Conservation (phyloP, 2,888 invertebrate genomes). For the Drosophila ochracea region DNA sequence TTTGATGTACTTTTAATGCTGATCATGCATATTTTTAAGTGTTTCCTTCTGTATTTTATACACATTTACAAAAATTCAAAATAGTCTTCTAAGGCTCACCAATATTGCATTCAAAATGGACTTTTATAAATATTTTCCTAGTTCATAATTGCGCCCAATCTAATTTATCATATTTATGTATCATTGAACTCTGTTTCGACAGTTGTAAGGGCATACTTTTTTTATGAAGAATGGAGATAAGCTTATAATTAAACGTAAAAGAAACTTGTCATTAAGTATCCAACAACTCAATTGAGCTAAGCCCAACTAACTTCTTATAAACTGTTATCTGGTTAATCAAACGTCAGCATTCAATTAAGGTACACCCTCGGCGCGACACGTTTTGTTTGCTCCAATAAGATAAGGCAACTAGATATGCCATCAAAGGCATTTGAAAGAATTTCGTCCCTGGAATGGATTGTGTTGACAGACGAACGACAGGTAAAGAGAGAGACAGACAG, state of each 20-base stretch:
- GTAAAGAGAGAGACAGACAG: not conserved
- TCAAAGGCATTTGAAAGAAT: conserved; percentile 19
- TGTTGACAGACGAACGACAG: conserved; percentile 55
- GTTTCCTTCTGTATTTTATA: not conserved
- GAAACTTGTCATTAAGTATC: not conserved
- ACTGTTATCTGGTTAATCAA: conserved; percentile 37
- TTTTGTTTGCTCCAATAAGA: conserved; percentile 49
- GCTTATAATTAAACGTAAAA: conserved; percentile 1
- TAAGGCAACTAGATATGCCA: conserved; percentile 34
- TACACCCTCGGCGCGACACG: conserved; percentile 21
- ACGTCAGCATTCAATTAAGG: conserved; percentile 56
- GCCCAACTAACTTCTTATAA: conserved; percentile 5
- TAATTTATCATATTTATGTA: not conserved
- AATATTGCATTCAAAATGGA: not conserved
- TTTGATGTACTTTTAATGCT: not conserved
- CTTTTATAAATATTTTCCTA: not conserved
- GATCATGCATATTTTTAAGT: not conserved
- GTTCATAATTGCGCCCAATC: not conserved
- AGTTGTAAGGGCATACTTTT: not conserved
- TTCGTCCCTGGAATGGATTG: conserved; percentile 5
- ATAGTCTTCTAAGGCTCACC: accelerated
- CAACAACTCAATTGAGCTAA: conserved; percentile 28
- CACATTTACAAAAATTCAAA: not conserved
- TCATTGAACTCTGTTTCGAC: not conserved
- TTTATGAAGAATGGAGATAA: conserved; percentile 15